Conservation (phyloP, 2,113 vertebrate species). For the Ctenomys sociabilis region DNA sequence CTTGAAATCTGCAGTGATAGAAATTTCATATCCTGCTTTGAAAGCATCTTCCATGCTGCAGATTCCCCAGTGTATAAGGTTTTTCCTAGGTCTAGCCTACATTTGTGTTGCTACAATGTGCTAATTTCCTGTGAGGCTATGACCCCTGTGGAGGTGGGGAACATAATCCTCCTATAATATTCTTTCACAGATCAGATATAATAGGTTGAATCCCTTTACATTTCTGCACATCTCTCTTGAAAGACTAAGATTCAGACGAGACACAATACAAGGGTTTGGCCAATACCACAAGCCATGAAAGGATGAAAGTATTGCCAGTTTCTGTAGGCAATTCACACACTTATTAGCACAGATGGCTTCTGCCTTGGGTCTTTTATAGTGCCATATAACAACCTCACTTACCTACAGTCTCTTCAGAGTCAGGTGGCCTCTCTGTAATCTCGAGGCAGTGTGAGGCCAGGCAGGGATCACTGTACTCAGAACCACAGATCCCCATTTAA, state of each 20-base stretch:
- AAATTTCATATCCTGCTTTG: slow-evolving; percentile 72
- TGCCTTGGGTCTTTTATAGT: slow-evolving; percentile 32
- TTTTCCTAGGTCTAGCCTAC: neutral
- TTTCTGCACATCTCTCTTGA: slow-evolving; percentile 63
- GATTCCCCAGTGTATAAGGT: neutral
- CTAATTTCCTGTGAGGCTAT: slow-evolving; percentile 72
- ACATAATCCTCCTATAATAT: slow-evolving; percentile 21
- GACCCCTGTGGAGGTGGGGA: slow-evolving; percentile 26
- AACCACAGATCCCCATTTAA: neutral
- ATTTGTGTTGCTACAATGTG: slow-evolving; percentile 8
- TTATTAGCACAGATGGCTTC: slow-evolving; percentile 62
- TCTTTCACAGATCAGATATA: slow-evolving; percentile 64
- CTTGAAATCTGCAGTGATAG: slow-evolving; percentile 47
- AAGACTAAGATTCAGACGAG: slow-evolving; percentile 56
- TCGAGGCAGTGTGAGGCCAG: neutral
- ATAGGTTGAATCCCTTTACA: slow-evolving; percentile 39
- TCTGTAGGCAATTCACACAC: slow-evolving; percentile 42
- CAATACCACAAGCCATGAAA: neutral
- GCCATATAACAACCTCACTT: slow-evolving; percentile 17
- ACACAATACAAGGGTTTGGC: slow-evolving; percentile 43
- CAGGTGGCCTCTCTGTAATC: neutral
- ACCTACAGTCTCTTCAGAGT: neutral
- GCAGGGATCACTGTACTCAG: neutral
- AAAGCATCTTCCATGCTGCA: neutral
- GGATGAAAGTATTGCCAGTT: slow-evolving; percentile 13